Evolutionary conservation across 1,140 invertebrate species (phyloP), one percentile per base, ranked within the genome.

Genomic region (Dolichoris vasculosae): DNA sequence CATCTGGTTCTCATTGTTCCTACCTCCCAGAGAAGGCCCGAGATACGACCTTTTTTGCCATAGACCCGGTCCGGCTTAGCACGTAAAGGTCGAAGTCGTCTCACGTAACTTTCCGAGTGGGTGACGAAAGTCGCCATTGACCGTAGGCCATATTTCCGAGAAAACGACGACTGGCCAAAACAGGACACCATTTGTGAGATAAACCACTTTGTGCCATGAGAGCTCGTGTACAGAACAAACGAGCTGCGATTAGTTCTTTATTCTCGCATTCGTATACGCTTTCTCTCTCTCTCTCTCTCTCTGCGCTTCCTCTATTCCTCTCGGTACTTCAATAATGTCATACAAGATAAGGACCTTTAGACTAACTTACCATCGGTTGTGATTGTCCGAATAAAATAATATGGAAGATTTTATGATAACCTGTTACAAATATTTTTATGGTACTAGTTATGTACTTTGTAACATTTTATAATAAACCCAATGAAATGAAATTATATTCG

Each of bases 71-170:
- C 26, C 59, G 15, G 26, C 13, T 15, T 1, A 64, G 6, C 43
- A 48, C 43, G 80, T 35, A 64, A 43, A 59, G 81, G 81, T 76
- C 82, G 75, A 84, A 59, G 73, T 78, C 73, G 73, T 0, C 46
- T 83, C 82, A 38, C 82, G 55, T 63, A 40, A 40, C 26, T 0
- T 43, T 8, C 30, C n/a, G 59, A 64, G 59, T 59, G 75, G 23
- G 83, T 78, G 83, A 84, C 83, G 83, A 84, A 69, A 84, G 38
- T 84, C 59, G 48, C 23, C 43, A 48, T 75, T 75, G 81, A 81
- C 63, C 80, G 46, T 51, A 51, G 46, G 82, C 73, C 82, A 83
- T 83, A 81, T 81, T 67, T 43, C 30, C 48, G 48, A 13, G 32
- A 11, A 38, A 77, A 40, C 11, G 75, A 32, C 67, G 15, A 17